Evolutionary conservation across 2,888 invertebrate genomes (phyloP).

Genomic region (Xiphydria camelus): DNA sequence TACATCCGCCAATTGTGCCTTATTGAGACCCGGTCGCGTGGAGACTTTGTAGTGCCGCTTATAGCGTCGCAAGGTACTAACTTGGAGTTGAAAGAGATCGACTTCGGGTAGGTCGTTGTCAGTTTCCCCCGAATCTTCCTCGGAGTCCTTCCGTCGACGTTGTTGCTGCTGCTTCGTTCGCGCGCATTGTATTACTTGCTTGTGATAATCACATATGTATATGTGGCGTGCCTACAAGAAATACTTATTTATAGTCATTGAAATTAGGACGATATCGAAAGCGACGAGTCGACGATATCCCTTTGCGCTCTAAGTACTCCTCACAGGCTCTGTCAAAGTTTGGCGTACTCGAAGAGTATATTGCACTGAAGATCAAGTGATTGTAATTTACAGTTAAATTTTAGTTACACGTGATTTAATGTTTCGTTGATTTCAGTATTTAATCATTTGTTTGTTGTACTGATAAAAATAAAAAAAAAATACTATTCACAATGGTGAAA

Average conservation of each 20-base stretch:
- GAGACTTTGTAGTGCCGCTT: conserved; percentile 92
- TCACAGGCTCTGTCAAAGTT: too few relatives aligned
- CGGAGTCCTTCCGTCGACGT: conserved; percentile 83
- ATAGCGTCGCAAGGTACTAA: conserved; percentile 91
- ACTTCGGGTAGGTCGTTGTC: conserved; percentile 91
- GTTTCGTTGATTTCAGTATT: too few relatives aligned
- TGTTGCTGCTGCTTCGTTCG: conserved; percentile 74
- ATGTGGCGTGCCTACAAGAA: conserved; percentile 82
- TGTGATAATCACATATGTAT: conserved; percentile 96
- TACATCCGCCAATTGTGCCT: conserved; percentile 95
- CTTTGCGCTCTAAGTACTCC: too few relatives aligned
- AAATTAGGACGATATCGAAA: conserved; percentile 23
- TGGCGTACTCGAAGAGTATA: too few relatives aligned
- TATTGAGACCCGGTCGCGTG: conserved; percentile 89
- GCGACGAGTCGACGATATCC: too few relatives aligned
- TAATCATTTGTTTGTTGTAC: too few relatives aligned
- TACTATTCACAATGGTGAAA: too few relatives aligned
- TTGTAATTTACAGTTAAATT: neutral
- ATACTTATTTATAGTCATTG: conserved; percentile 6
- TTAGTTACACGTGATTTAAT: too few relatives aligned
- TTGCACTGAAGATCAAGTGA: neutral
- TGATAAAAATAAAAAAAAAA: too few relatives aligned
- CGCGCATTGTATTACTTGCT: conserved; percentile 94
- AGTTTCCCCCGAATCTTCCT: conserved; percentile 92
- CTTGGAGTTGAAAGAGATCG: conserved; percentile 90